Percentiles rank a stretch among this genome's conserved stretches.
Evolutionary conservation across 2,113 vertebrate species (phyloP).

Genomic region (Saccopteryx leptura): DNA sequence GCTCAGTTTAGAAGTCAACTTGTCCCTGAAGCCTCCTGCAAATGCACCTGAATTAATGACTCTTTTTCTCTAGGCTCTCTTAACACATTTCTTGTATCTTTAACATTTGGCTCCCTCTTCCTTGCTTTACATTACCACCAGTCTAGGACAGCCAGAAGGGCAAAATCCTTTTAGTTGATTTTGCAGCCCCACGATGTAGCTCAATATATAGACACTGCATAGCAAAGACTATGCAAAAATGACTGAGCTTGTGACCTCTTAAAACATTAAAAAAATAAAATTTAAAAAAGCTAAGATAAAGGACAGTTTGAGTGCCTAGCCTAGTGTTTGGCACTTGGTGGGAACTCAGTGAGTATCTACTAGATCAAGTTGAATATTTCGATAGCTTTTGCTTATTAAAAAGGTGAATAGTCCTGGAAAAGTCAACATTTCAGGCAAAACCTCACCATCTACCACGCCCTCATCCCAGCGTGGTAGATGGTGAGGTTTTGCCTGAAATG

Average conservation of each 20-base stretch:
- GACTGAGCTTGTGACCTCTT: not conserved
- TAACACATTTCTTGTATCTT: not conserved
- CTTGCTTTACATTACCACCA: not conserved
- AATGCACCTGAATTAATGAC: not conserved
- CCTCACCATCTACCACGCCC: not conserved
- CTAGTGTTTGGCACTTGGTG: not conserved
- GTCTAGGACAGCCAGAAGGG: not conserved
- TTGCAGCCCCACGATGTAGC: not conserved
- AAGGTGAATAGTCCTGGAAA: not conserved
- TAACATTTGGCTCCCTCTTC: not conserved
- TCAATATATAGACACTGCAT: not conserved
- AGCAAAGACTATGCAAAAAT: not conserved
- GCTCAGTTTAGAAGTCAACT: not conserved
- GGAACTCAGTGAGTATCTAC: conserved; percentile 8
- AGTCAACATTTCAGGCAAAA: conserved; percentile 18
- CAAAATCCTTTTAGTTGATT: not conserved
- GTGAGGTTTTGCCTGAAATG: not conserved
- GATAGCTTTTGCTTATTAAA: not conserved
- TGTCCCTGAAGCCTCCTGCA: not conserved
- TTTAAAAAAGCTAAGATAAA: not conserved
- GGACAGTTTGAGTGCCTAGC: not conserved
- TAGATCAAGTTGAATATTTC: not conserved
- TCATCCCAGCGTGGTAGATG: not conserved
- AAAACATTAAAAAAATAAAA: not conserved
- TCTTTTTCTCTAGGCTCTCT: not conserved